These are phyloP conservation scores for Cheilosia impressa DNA, from an alignment of 2,888 invertebrate genomes.

Conservation along the genomic window DNA sequence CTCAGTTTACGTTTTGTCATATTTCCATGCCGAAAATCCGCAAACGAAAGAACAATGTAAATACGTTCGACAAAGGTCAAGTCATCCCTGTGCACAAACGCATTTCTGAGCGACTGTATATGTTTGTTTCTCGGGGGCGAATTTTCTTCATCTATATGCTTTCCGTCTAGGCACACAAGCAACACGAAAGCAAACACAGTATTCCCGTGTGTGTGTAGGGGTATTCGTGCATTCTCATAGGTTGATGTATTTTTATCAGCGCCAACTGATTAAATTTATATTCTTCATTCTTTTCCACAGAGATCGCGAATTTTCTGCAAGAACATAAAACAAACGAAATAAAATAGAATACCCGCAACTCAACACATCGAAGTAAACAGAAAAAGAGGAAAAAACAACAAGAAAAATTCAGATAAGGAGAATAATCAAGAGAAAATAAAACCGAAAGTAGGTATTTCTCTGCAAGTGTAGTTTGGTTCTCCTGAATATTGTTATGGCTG, in stretches of 20 bases:
- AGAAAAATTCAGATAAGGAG: constrained; percentile 10
- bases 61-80: too few species aligned
- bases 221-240: constrained; percentile 40
- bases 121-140: constrained; percentile 13
- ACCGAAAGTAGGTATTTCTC: not conserved
- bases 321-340: not conserved
- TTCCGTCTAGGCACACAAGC: not conserved
- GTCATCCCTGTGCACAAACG: not conserved
- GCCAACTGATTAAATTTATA: constrained; percentile 62
- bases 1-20: too few species aligned
- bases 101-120: constrained; percentile 31
- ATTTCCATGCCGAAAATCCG: too few species aligned
- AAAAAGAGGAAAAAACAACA: constrained; percentile 6
- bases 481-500: constrained; percentile 74
- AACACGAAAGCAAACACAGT: constrained; percentile 36
- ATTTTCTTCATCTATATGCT: not conserved
- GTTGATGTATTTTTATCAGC: constrained; percentile 71
- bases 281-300: constrained; percentile 44
- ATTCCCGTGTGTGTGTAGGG: constrained; percentile 40
- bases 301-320: constrained; percentile 59
- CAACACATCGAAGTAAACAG: not conserved
- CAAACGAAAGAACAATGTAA: too few species aligned
- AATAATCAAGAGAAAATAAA: constrained; percentile 19
- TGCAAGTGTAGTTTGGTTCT: constrained; percentile 31
- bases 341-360: not conserved